Conservation (phyloP, 1,140 invertebrate genomes). For the Anoplolepis gracilipes region DNA sequence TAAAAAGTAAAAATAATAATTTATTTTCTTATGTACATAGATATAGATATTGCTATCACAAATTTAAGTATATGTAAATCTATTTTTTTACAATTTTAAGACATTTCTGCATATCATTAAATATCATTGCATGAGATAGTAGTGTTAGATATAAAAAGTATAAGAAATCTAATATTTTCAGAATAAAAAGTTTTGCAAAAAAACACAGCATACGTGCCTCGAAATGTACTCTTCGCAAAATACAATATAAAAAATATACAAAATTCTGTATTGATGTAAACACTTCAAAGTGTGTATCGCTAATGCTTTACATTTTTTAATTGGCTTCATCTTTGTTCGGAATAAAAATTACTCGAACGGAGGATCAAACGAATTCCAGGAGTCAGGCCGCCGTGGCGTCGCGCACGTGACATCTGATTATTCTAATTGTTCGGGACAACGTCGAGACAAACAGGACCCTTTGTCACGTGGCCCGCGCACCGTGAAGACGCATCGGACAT, state of each 20-base stretch:
- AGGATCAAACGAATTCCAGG: neutral
- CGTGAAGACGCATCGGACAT: conserved; percentile 74
- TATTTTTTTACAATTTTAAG: neutral
- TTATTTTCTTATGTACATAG: neutral
- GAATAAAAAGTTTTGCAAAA: neutral
- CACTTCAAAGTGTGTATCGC: neutral
- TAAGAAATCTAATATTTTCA: neutral
- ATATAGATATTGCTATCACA: neutral
- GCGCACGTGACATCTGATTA: conserved; percentile 52
- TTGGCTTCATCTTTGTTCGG: neutral
- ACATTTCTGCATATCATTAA: neutral
- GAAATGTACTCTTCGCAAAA: too few relatives aligned
- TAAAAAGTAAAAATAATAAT: neutral
- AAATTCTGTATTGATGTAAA: neutral
- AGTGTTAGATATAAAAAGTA: too few relatives aligned
- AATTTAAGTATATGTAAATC: neutral
- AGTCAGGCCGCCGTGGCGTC: neutral
- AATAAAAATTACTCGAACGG: neutral
- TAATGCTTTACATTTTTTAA: neutral
- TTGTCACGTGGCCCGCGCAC: conserved; percentile 67
- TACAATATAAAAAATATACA: too few relatives aligned
- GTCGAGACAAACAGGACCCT: conserved; percentile 61
- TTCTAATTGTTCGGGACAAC: conserved; percentile 41
- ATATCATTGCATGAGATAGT: neutral
- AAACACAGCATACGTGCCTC: too few relatives aligned